Conservation (phyloP, 2,797 vertebrate species). For the Eupleurogrammus muticus region DNA sequence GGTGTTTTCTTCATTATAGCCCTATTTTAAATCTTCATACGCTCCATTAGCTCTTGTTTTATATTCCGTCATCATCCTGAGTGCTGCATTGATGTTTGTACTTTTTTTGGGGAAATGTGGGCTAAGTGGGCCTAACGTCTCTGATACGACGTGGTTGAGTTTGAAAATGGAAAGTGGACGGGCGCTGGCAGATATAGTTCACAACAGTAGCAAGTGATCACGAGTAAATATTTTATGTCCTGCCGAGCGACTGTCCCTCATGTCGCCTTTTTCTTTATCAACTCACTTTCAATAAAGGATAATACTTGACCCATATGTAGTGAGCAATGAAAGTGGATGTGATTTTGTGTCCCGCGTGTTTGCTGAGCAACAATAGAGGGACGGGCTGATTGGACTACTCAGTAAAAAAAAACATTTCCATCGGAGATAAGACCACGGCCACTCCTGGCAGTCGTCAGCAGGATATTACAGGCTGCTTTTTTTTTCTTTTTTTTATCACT, state of each 20-base stretch:
- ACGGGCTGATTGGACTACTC: slow-evolving; percentile 50
- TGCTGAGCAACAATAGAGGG: slow-evolving; percentile 47
- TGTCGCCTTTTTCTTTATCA: slow-evolving; percentile 53
- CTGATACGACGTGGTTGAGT: slow-evolving; percentile 7
- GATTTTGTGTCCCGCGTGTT: slow-evolving; percentile 46
- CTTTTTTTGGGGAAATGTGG: neutral
- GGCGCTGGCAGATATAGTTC: slow-evolving; percentile 8
- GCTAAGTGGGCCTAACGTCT: neutral
- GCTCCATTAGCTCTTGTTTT: neutral
- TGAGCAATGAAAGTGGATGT: slow-evolving; percentile 29
- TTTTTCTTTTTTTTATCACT: slow-evolving; percentile 32
- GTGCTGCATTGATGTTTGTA: slow-evolving; percentile 10
- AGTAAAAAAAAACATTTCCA: slow-evolving; percentile 64
- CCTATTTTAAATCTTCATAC: slow-evolving; percentile 11
- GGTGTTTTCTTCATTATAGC: slow-evolving; percentile 19
- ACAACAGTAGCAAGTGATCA: slow-evolving; percentile 14
- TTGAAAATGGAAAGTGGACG: slow-evolving; percentile 9
- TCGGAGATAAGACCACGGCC: slow-evolving; percentile 56
- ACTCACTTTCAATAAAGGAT: slow-evolving; percentile 47
- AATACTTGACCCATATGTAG: slow-evolving; percentile 43
- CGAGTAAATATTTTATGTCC: slow-evolving; percentile 52
- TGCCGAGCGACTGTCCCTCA: slow-evolving; percentile 19
- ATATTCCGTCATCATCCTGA: slow-evolving; percentile 4
- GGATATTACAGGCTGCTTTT: slow-evolving; percentile 65
- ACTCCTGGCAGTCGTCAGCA: slow-evolving; percentile 25